phyloP scores from a whole-genome alignment of 2,113 vertebrate genomes.

The Engystomops pustulosus region DNA sequence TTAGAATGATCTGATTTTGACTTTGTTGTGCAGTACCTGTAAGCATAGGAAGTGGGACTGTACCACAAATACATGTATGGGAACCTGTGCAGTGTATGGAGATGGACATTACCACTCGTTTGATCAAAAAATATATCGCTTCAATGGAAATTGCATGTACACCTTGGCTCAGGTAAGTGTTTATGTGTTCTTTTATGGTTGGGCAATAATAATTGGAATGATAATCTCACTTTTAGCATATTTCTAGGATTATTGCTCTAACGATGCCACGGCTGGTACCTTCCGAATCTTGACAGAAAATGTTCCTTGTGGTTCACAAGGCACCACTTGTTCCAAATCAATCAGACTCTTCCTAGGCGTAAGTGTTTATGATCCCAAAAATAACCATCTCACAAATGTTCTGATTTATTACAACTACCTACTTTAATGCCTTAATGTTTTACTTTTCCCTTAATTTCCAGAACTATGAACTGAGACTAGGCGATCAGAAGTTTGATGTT shows the following conservation, averaged over 20 bases:
- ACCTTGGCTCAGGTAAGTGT: conserved; percentile 75
- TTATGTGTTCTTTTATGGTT: no score
- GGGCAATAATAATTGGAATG: no score
- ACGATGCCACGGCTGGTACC: conserved; percentile 61
- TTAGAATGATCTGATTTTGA: neutral
- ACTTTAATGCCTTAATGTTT: neutral
- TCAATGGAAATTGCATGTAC: conserved; percentile 79
- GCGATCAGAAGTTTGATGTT: conserved; percentile 70
- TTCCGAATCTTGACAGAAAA: conserved; percentile 78
- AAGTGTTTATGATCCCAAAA: conserved; percentile 42
- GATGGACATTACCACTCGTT: conserved; percentile 79
- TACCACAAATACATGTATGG: conserved; percentile 70
- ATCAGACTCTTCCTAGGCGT: conserved; percentile 77
- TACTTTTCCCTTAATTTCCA: conserved; percentile 58
- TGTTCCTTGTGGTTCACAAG: conserved; percentile 75
- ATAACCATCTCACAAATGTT: neutral
- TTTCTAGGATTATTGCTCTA: conserved; percentile 73
- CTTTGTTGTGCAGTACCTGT: conserved; percentile 70
- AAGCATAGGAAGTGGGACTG: conserved; percentile 71
- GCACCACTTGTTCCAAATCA: conserved; percentile 78
- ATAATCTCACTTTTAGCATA: neutral
- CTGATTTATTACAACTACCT: neutral
- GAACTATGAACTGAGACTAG: conserved; percentile 74
- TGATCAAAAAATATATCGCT: conserved; percentile 76
- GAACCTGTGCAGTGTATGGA: conserved; percentile 75